These are phyloP conservation scores for Pangasius djambal DNA, from an alignment of 2,797 vertebrate species.

Conservation along the genomic window DNA sequence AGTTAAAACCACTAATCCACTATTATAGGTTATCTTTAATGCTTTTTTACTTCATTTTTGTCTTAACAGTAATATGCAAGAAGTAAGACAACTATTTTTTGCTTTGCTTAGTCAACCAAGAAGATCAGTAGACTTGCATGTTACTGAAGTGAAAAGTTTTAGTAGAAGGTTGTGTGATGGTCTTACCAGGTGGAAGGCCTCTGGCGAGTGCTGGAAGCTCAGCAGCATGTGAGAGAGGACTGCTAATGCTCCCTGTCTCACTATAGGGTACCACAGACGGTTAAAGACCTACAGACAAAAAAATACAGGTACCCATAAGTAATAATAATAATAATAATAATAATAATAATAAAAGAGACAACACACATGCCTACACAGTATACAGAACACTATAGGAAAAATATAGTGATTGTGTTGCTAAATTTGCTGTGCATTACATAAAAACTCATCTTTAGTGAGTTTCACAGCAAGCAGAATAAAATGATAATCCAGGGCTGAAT, in stretches of 20 bases:
- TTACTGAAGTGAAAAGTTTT: neutral
- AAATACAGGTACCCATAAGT: neutral
- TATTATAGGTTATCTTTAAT: neutral
- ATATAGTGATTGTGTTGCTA: neutral
- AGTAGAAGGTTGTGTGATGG: neutral
- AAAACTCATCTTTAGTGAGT: neutral
- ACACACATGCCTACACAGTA: neutral
- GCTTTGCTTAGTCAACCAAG: neutral
- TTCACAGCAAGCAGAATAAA: neutral
- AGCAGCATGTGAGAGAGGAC: constrained; percentile 98
- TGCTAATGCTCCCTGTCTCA: constrained; percentile 91
- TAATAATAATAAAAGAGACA: constrained; percentile 11
- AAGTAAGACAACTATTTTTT: neutral
- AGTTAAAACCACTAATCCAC: neutral
- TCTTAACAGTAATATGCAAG: neutral
- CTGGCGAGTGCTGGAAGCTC: constrained; percentile 98
- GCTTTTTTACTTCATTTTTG: neutral
- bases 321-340: neutral
- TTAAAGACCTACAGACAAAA: constrained; percentile 86
- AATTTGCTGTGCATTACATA: neutral
- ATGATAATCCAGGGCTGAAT: no score
- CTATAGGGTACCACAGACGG: constrained; percentile 96
- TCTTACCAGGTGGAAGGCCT: constrained; percentile 97
- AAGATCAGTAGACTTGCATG: neutral
- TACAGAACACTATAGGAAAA: neutral